Evolutionary conservation across 2,888 invertebrate species (phyloP).

Genomic region (Plagodis pulveraria): DNA sequence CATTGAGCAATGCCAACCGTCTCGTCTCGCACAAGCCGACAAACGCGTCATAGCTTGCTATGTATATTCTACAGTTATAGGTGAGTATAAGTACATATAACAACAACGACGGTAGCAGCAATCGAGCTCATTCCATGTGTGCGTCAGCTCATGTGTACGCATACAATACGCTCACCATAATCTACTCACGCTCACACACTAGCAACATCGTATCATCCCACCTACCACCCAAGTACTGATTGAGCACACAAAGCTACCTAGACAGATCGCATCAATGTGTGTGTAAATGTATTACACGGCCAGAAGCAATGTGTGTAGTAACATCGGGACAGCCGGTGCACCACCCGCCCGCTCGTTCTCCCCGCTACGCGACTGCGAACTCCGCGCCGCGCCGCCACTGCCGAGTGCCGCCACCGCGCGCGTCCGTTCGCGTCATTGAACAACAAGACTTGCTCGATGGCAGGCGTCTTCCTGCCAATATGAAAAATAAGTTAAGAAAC

Average conservation of each 20-base stretch:
- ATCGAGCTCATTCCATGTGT: conserved; percentile 73
- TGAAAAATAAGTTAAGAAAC: conserved; percentile 79
- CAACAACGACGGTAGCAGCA: conserved; percentile 70
- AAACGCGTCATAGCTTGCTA: conserved; percentile 82
- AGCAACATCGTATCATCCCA: conserved; percentile 60
- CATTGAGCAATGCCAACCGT: conserved; percentile 84
- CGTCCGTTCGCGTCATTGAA: conserved; percentile 82
- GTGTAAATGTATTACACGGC: conserved; percentile 60
- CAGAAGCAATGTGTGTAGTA: conserved; percentile 67
- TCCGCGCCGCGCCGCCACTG: conserved; percentile 66
- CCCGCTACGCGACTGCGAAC: conserved; percentile 82
- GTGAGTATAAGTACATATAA: conserved; percentile 70
- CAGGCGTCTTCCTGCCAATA: conserved; percentile 83
- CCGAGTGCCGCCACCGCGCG: conserved; percentile 35
- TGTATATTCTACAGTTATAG: conserved; percentile 71
- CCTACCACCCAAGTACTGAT: conserved; percentile 61
- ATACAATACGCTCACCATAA: conserved; percentile 62
- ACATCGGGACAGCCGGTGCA: conserved; percentile 83
- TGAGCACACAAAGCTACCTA: conserved; percentile 76
- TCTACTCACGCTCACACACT: conserved; percentile 60
- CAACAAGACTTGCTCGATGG: conserved; percentile 84
- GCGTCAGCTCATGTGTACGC: conserved; percentile 60
- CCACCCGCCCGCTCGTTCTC: conserved; percentile 74
- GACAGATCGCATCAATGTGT: conserved; percentile 72
- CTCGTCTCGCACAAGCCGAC: conserved; percentile 81